Percentiles rank a stretch among this genome's conserved stretches.
These are phyloP conservation scores for Leucoma salicis DNA, from an alignment of 2,888 invertebrate species.

Conservation along the genomic window DNA sequence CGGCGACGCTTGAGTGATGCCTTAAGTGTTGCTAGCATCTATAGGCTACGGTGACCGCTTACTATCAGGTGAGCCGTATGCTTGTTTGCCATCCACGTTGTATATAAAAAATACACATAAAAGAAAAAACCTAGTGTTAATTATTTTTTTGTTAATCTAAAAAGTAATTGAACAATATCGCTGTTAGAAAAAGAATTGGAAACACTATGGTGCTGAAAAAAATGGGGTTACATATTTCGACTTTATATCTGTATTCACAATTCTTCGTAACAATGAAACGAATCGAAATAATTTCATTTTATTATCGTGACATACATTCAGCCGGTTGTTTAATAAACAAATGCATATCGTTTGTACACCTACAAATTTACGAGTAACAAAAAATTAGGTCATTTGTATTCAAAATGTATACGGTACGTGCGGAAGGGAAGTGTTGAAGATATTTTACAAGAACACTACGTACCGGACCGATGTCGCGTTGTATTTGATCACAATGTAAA, in stretches of 20 bases:
- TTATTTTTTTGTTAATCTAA: too few relatives aligned
- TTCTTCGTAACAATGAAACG: constrained; percentile 16
- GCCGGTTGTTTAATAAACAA: constrained; percentile 37
- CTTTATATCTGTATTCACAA: constrained; percentile 17
- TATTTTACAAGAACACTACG: constrained; percentile 33
- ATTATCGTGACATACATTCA: constrained; percentile 27
- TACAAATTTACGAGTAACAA: constrained; percentile 30
- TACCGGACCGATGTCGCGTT: constrained; percentile 20
- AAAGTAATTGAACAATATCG: too few relatives aligned
- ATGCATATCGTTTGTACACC: constrained; percentile 20
- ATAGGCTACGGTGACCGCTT: too few relatives aligned
- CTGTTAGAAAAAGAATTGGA: too few relatives aligned
- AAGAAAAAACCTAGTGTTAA: too few relatives aligned
- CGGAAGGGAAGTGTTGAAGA: constrained; percentile 23
- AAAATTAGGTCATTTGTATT: constrained; percentile 47
- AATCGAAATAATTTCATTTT: constrained; percentile 32
- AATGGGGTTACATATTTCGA: too few relatives aligned
- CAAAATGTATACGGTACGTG: constrained; percentile 37
- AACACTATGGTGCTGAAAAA: too few relatives aligned
- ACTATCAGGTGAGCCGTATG: too few relatives aligned
- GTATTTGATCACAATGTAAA: constrained; percentile 18
- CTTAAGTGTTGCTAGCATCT: too few relatives aligned
- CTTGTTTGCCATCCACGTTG: too few relatives aligned
- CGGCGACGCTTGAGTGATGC: too few relatives aligned
- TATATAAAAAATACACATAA: too few relatives aligned